Base-by-base conservation (phyloP, 2,888 invertebrate species). In the Flabesymbios commensalis region DNA sequence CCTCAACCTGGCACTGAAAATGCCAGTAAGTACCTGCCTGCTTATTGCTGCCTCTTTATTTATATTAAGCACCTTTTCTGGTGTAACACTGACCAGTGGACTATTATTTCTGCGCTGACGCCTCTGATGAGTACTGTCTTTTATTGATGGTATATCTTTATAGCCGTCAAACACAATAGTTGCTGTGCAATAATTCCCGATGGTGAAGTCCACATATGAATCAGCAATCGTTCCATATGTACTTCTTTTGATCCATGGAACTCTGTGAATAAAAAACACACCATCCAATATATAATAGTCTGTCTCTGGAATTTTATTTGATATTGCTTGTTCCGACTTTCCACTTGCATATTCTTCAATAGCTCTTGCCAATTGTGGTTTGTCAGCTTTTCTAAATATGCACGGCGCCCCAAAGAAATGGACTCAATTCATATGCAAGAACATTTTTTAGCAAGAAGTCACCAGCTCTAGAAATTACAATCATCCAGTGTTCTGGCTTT, bases 231-330 rank as follows among this genome's bases (percentile, higher is more conserved):
- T 28, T 47, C 60, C 55, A 53, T 61, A 64, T n/a, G 61, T 61
- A 26, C 31, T 33, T 31, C 65, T 61, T 36, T 45, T 59, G 57
- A 22, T 57, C 67, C 68, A 68, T 41, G 47, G 36, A 4, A 67
- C 31, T 24, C 52, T 43, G 49, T 68, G 67, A 32, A 67, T 17
- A 31, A 65, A 47, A 17, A 53, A 57, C 19, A 61, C 68, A 36
- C 66, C 64, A 61, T 68, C 68, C 17, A 67, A 31, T 28, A 68
- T 64, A 61, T 61, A 53, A 28, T 31, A 47, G 29, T 64, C 60
- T 52, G 57, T 41, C 4, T 59, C 4, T 24, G 56, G 56, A n/a
- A 26, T 43, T 17, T 5, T 19, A 55, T 24, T 17, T 55, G 31
- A 28, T 22, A 29, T 19, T 5, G 36, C 10, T 22, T 5, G 17